Base-by-base conservation (phyloP, 1,140 invertebrate species). In the Eufriesea mexicana region DNA sequence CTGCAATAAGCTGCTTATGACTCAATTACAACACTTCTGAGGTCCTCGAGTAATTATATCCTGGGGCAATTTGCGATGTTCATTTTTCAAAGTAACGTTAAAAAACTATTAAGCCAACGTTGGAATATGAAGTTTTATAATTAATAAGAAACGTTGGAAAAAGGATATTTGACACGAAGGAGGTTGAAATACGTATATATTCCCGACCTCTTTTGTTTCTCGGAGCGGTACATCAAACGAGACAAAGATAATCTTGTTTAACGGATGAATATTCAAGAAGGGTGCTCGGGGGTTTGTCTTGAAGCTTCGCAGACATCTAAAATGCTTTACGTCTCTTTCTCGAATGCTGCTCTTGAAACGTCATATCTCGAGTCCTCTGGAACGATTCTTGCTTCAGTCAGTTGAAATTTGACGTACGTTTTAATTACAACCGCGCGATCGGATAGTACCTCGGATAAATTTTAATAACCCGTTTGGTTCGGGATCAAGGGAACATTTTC, bases 361-460 rank as follows among this genome's bases (percentile, higher is more conserved):
- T n/a, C 20, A 16, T 73, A 55, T 23, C 35, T 45, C 12, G 5
- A 42, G n/a, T 35, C 28, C 35, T n/a, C 18, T 35, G 35, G 28
- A 35, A 54, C 20, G 12, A 72, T 55, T 54, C 14, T 71, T 35
- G 47, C 18, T 14, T 28, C 6, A 18, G 70, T 51, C 45, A 70
- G 45, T 14, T 25, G 28, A 70, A 70, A 49, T 47, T 23, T 51
- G n/a, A 55, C 16, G 25, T 20, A 61, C n/a, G 20, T 59, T 73
- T 77, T 77, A 82, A 85, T 86, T 78, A 61, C 66, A 67, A 49
- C 7, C 51, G 12, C 23, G 18, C 18, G 49, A 82, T 67, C 57
- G 61, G 16, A 70, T 16, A 28, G 35, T 28, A 28, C 2, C 28
- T 9, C 6, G 73, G 67, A 16, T 71, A 75, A 61, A 82, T 77